Evolutionary conservation across 1,140 invertebrate species (phyloP).

Genomic region (Aphaenogaster rudis): DNA sequence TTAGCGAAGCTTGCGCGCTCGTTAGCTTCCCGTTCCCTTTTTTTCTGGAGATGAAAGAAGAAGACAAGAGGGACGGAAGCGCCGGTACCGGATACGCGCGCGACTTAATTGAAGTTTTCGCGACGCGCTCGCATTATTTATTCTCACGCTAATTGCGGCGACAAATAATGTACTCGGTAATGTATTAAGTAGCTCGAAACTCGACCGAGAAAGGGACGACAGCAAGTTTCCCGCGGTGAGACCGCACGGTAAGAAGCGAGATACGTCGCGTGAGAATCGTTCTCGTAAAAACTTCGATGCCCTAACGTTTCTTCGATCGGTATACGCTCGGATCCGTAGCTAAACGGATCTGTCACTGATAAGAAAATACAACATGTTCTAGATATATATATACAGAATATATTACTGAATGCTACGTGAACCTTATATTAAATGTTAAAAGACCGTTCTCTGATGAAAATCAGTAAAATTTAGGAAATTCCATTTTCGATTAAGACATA

Average conservation of each 20-base stretch:
- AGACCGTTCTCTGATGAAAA: background rate
- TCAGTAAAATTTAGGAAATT: background rate
- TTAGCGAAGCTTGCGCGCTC: conserved; percentile 45
- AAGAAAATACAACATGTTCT: background rate
- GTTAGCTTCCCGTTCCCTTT: conserved; percentile 53
- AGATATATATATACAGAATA: background rate
- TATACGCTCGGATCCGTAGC: background rate
- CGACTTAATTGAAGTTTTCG: conserved; percentile 76
- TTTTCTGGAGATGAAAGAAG: conserved; percentile 25
- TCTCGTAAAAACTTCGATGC: conserved; percentile 63
- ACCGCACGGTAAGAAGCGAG: conserved; percentile 44
- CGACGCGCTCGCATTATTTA: conserved; percentile 69
- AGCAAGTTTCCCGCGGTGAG: conserved; percentile 18
- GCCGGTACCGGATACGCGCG: conserved; percentile 26
- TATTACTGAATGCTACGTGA: background rate
- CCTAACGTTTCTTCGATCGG: conserved; percentile 26
- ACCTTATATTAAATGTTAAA: background rate
- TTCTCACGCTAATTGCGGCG: conserved; percentile 75
- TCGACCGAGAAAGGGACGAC: background rate
- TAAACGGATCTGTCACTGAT: conserved; percentile 21
- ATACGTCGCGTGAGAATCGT: background rate
- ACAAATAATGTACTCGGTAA: conserved; percentile 75
- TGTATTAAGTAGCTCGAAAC: conserved; percentile 73
- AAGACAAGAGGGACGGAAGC: conserved; percentile 26
- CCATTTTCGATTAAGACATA: background rate